Evolutionary conservation across 2,113 vertebrate genomes (phyloP).

Genomic region (Tychaedon coryphoeus): DNA sequence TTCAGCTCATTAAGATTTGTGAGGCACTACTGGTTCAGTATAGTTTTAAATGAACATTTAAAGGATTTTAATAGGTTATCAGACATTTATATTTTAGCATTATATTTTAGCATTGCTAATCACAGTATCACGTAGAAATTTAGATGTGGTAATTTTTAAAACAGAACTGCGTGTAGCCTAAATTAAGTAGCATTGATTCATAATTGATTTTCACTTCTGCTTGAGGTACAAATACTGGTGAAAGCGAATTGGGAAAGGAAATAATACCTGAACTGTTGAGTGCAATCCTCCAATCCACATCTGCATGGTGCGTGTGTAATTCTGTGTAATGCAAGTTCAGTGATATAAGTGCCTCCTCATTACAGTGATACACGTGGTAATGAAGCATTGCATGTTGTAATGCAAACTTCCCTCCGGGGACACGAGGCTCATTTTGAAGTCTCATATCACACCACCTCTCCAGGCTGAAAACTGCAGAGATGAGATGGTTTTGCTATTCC

Average conservation of each 20-base stretch:
- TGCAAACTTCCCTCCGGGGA: slow-evolving; percentile 15
- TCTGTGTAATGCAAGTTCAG: background rate
- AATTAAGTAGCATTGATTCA: background rate
- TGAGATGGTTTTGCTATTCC: background rate
- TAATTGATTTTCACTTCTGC: background rate
- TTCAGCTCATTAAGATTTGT: slow-evolving; percentile 59
- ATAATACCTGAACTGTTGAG: background rate
- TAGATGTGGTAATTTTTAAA: background rate
- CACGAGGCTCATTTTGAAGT: background rate
- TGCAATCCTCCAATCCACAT: background rate
- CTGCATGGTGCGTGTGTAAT: background rate
- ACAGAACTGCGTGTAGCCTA: background rate
- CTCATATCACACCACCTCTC: background rate
- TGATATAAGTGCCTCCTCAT: background rate
- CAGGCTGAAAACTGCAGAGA: background rate
- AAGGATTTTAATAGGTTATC: slow-evolving; percentile 44
- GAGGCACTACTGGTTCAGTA: background rate
- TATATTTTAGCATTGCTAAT: background rate
- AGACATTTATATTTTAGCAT: slow-evolving; percentile 3
- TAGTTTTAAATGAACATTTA: slow-evolving; percentile 43
- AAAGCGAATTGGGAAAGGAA: background rate
- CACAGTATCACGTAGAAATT: background rate
- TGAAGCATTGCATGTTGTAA: slow-evolving; percentile 30
- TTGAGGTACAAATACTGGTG: background rate
- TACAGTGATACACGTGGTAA: slow-evolving; percentile 42